A percentile compares a stretch with the other conserved stretches of the same genome.
Conservation (phyloP, 1,140 invertebrate species). For the Pemphigus obesinymphae region DNA sequence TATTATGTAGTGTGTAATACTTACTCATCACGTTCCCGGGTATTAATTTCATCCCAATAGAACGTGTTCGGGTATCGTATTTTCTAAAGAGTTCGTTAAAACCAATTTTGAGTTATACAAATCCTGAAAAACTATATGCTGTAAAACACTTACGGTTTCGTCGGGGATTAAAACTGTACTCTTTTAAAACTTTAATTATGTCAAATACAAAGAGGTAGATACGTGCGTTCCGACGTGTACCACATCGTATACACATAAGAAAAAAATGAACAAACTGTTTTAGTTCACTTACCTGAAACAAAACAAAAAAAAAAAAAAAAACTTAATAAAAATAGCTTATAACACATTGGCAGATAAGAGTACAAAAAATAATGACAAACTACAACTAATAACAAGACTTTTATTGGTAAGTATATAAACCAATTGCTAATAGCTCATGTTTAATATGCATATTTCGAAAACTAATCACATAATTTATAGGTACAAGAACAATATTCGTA, state of each 20-base stretch:
- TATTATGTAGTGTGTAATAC: background rate
- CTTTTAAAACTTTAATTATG: background rate
- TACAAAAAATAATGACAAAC: no score
- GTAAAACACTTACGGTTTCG: background rate
- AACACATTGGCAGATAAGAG: background rate
- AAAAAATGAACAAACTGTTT: background rate
- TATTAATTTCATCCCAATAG: background rate
- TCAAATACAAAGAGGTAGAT: background rate
- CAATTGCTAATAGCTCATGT: no score
- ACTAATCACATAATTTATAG: no score
- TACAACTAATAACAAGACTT: no score
- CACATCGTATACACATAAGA: no score
- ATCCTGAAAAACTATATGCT: background rate
- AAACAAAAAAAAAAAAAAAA: background rate
- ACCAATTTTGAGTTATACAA: background rate
- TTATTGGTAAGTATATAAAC: no score
- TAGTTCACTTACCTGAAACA: conserved; percentile 18
- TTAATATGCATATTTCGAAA: no score
- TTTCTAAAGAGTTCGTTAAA: background rate
- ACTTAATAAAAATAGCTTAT: background rate
- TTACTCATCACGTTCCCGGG: background rate
- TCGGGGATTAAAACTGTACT: background rate
- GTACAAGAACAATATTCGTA: no score
- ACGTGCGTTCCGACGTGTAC: background rate
- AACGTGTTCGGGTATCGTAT: background rate